These are phyloP conservation scores for Dicrurus megarhynchus DNA, from an alignment of 2,113 vertebrate species.

Conservation along the genomic window DNA sequence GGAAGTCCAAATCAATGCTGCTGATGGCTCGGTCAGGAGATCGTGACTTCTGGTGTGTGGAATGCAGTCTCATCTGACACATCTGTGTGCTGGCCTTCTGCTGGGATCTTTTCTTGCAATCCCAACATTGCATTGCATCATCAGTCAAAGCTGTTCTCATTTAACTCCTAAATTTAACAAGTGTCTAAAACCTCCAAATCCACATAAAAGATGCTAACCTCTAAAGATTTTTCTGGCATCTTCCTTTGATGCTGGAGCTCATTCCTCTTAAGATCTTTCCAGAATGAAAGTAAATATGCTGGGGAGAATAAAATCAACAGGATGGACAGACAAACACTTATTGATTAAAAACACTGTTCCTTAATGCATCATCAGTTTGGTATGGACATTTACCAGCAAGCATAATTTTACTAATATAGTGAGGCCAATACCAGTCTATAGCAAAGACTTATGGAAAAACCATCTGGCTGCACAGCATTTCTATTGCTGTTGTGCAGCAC, in stretches of 20 bases:
- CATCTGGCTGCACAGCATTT: not conserved
- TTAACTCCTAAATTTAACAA: slow-evolving; percentile 42
- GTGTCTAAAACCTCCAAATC: slow-evolving; percentile 23
- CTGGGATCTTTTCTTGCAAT: slow-evolving; percentile 39
- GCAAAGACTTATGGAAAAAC: not conserved
- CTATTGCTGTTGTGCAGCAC: not conserved
- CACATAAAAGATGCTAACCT: slow-evolving; percentile 27
- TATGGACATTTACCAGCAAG: slow-evolving; percentile 4
- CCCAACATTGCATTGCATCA: slow-evolving; percentile 25
- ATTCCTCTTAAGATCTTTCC: not conserved
- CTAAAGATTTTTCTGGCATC: slow-evolving; percentile 4
- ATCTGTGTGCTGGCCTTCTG: slow-evolving; percentile 39
- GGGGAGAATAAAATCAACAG: not conserved
- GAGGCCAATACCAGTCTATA: not conserved
- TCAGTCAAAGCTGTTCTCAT: slow-evolving; percentile 26
- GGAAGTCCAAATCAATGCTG: not conserved
- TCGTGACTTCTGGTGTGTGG: slow-evolving; percentile 21
- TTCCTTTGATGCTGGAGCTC: slow-evolving; percentile 15
- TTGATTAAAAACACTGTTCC: slow-evolving; percentile 21
- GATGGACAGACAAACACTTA: not conserved
- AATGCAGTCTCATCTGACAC: slow-evolving; percentile 42
- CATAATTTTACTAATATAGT: not conserved
- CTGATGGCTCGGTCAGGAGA: not conserved
- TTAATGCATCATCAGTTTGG: not conserved
- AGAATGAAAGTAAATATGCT: not conserved